Conservation (phyloP, 2,113 vertebrate genomes). For the Rhadina sibilatrix region DNA sequence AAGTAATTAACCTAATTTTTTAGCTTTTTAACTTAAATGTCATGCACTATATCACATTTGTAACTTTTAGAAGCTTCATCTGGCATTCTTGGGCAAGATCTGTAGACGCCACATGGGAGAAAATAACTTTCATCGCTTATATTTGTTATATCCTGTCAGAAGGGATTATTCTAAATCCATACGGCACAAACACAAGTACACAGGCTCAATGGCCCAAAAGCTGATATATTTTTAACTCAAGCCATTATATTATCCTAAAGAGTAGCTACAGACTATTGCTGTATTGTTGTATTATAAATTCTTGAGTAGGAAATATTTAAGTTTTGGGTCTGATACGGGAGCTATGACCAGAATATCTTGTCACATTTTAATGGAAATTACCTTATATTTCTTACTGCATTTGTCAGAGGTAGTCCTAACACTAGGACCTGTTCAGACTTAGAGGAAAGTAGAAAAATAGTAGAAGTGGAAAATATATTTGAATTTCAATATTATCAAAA, state of each 20-base stretch:
- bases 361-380: background rate
- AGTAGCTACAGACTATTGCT: background rate
- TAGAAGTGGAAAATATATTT: background rate
- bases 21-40: background rate
- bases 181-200: background rate
- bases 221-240: background rate
- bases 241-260: background rate
- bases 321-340: background rate
- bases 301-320: background rate
- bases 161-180: background rate
- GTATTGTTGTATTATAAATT: background rate
- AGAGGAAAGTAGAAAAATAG: background rate
- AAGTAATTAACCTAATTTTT: background rate
- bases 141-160: background rate
- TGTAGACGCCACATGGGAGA: background rate
- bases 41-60: background rate
- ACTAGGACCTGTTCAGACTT: background rate
- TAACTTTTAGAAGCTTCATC: constrained; percentile 25
- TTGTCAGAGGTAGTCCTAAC: background rate
- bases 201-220: background rate
- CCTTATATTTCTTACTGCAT: background rate
- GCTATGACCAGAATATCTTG: background rate
- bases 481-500: background rate
- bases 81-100: background rate
- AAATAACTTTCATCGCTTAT: background rate